Conservation (phyloP, 2,888 invertebrate genomes). For the Portevinia maculata region DNA sequence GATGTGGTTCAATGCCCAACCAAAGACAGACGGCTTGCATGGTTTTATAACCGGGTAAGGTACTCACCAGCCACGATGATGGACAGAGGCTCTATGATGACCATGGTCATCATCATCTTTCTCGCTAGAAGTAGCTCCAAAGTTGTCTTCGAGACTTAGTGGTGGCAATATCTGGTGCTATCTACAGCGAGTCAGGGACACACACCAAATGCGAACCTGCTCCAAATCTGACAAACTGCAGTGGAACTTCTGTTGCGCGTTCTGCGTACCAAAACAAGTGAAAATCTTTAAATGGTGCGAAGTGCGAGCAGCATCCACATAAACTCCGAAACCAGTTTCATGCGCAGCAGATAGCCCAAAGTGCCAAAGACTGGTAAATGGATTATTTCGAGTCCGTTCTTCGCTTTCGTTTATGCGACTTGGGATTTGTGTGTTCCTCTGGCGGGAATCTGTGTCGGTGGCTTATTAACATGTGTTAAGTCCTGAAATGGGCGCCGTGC, state of each 20-base stretch:
- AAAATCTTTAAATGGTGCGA: constrained; percentile 68
- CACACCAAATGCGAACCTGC: constrained; percentile 63
- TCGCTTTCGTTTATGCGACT: constrained; percentile 59
- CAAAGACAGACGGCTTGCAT: constrained; percentile 43
- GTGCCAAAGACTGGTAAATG: constrained; percentile 73
- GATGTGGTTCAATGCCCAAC: constrained; percentile 69
- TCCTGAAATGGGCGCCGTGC: constrained; percentile 74
- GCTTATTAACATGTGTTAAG: constrained; percentile 75
- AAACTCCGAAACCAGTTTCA: constrained; percentile 62
- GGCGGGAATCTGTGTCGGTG: constrained; percentile 73
- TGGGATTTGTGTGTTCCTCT: constrained; percentile 64
- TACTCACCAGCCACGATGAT: constrained; percentile 50
- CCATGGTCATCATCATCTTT: constrained; percentile 39
- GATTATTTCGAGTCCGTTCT: constrained; percentile 58
- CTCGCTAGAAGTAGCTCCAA: constrained; percentile 12
- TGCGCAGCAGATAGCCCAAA: constrained; percentile 51
- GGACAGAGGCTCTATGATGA: constrained; percentile 63
- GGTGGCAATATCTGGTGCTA: constrained; percentile 32
- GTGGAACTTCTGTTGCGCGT: constrained; percentile 2
- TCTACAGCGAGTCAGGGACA: not conserved
- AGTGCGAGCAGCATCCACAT: constrained; percentile 52
- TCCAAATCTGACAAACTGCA: constrained; percentile 69
- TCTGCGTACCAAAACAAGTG: constrained; percentile 55
- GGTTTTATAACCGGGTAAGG: constrained; percentile 62
- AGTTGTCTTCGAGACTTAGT: constrained; percentile 48